These are phyloP conservation scores for Phoxinus phoxinus DNA, from an alignment of 2,113 vertebrate genomes.

Conservation along the genomic window DNA sequence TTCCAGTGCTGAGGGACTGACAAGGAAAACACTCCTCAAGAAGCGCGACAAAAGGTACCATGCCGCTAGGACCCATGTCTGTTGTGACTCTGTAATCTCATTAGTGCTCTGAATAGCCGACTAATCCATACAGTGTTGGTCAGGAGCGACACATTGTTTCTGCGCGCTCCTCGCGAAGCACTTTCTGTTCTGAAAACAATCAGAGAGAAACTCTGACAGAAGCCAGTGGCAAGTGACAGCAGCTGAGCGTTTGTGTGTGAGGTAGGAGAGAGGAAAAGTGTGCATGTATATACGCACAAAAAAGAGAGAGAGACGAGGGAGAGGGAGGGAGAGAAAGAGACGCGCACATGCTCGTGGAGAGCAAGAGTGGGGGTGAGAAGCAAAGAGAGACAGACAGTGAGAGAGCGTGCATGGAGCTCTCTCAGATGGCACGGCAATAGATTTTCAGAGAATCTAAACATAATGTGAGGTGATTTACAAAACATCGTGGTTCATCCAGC, in stretches of 20 bases:
- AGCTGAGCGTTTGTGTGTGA: slow-evolving; percentile 67
- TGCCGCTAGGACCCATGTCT: slow-evolving; percentile 73
- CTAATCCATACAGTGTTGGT: slow-evolving; percentile 78
- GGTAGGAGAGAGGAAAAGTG: slow-evolving; percentile 57
- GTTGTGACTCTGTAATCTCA: slow-evolving; percentile 78
- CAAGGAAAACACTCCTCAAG: slow-evolving; percentile 66
- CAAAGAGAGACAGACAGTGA: slow-evolving; percentile 22
- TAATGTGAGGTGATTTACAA: slow-evolving; percentile 9
- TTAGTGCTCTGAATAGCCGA: slow-evolving; percentile 81
- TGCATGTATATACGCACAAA: slow-evolving; percentile 57
- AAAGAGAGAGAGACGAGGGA: slow-evolving; percentile 37
- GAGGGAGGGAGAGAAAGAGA: slow-evolving; percentile 29
- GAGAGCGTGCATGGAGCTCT: neutral
- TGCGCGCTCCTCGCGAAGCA: slow-evolving; percentile 56
- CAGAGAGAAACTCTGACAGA: slow-evolving; percentile 52
- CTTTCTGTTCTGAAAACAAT: slow-evolving; percentile 55
- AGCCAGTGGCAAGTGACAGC: slow-evolving; percentile 55
- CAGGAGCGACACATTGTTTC: slow-evolving; percentile 74
- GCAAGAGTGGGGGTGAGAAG: slow-evolving; percentile 37
- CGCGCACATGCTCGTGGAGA: slow-evolving; percentile 15
- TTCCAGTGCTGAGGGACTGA: slow-evolving; percentile 69
- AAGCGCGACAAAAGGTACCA: slow-evolving; percentile 69
- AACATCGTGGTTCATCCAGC: neutral
- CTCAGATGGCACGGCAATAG: neutral
- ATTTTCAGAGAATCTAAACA: slow-evolving; percentile 25